Evolutionary conservation across 1,140 invertebrate species (phyloP).

Genomic region (Neodiprion pinetum): DNA sequence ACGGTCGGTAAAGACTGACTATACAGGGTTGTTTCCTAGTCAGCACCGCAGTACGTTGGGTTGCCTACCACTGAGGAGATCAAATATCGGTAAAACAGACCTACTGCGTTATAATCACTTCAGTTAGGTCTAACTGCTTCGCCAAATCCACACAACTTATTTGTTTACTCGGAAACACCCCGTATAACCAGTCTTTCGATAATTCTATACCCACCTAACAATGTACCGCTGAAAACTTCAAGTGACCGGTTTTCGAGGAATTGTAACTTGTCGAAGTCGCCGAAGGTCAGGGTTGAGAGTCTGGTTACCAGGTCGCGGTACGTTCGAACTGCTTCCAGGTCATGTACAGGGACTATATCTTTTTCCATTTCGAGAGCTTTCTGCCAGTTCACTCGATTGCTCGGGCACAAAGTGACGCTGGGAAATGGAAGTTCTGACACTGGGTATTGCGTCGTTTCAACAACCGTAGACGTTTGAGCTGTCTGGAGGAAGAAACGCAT

Average conservation of each 20-base stretch:
- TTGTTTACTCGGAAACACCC: too few species aligned
- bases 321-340: not conserved
- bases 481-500: not conserved
- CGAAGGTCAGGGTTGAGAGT: slow-evolving; percentile 10
- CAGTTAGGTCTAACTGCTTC: too few species aligned
- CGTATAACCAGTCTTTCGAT: too few species aligned
- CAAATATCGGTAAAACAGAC: too few species aligned
- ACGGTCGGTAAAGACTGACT: too few species aligned
- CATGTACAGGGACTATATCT: not conserved
- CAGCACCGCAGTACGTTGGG: too few species aligned
- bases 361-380: slow-evolving; percentile 22
- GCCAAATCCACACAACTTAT: too few species aligned
- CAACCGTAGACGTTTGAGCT: slow-evolving; percentile 33
- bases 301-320: not conserved
- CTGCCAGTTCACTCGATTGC: slow-evolving; percentile 40
- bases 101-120: too few species aligned
- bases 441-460: slow-evolving; percentile 37
- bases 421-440: slow-evolving; percentile 42
- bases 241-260: not conserved
- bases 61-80: too few species aligned
- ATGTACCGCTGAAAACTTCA: not conserved
- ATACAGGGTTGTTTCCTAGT: too few species aligned
- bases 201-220: not conserved
- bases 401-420: slow-evolving; percentile 40
- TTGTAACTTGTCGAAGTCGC: slow-evolving; percentile 19